These are phyloP conservation scores for Parazoanthus darwini DNA, from an alignment of 92 coral and sea anemone species.

Conservation along the genomic window DNA sequence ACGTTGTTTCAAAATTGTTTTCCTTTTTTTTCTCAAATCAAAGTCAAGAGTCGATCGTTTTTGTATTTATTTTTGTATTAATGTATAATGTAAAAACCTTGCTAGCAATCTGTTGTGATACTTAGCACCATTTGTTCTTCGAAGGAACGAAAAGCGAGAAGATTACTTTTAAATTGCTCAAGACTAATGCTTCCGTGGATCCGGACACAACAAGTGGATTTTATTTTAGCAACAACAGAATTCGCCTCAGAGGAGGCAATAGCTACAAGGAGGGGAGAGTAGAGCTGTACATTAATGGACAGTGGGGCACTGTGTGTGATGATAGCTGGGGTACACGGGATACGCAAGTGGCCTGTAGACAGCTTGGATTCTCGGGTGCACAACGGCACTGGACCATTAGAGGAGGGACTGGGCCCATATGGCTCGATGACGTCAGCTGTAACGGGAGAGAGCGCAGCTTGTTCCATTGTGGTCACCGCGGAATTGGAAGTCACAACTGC, in stretches of 20 bases:
- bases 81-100: no score
- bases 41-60: no score
- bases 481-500: slow-evolving; percentile 42
- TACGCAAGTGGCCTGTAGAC: slow-evolving; percentile 72
- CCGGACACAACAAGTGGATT: slow-evolving; percentile 25
- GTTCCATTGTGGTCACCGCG: slow-evolving; percentile 51
- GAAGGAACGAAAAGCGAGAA: slow-evolving; percentile 10
- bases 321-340: slow-evolving; percentile 53
- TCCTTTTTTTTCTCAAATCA: no score
- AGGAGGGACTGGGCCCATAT: slow-evolving; percentile 53
- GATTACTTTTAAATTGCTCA: slow-evolving; percentile 44
- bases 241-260: slow-evolving; percentile 65
- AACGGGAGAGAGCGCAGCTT: slow-evolving; percentile 55
- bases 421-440: slow-evolving; percentile 70
- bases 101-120: no score
- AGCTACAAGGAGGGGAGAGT: slow-evolving; percentile 61
- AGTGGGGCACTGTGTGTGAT: slow-evolving; percentile 74
- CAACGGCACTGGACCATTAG: slow-evolving; percentile 47
- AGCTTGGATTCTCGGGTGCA: slow-evolving; percentile 69
- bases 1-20: no score
- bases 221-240: slow-evolving; percentile 39
- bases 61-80: no score
- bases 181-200: slow-evolving; percentile 40
- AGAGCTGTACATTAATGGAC: slow-evolving; percentile 61
- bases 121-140: neutral